phyloP scores from a whole-genome alignment of 2,888 invertebrate species.

The Hydrotaea cyrtoneurina region DNA sequence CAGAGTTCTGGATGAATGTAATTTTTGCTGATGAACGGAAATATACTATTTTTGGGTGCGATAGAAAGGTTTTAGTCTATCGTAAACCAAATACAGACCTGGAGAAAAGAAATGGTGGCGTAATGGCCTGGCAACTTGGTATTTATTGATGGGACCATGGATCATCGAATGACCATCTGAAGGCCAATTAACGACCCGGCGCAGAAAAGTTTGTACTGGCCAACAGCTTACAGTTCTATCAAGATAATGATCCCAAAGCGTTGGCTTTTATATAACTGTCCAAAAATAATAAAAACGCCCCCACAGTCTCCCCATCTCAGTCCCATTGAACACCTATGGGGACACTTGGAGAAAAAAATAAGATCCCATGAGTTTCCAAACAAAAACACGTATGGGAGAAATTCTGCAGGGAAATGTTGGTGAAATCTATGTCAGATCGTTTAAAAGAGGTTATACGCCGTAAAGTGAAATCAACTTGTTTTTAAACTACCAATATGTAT shows the following conservation, averaged over 20 bases:
- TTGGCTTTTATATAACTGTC: conserved; percentile 3
- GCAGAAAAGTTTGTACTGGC: background rate
- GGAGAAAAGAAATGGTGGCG: conserved; percentile 32
- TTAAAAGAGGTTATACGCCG: no score
- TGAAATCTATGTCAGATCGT: no score
- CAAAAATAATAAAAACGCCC: conserved; percentile 37
- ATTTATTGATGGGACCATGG: conserved; percentile 10
- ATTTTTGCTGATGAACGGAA: no score
- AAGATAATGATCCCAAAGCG: conserved; percentile 3
- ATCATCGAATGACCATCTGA: conserved; percentile 15
- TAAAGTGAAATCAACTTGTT: no score
- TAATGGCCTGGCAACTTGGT: background rate
- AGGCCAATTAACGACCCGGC: background rate
- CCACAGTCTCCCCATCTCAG: conserved; percentile 2
- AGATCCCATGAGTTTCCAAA: no score
- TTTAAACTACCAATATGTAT: background rate
- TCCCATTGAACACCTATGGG: conserved; percentile 25
- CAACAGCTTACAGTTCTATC: background rate
- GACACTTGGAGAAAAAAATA: conserved; percentile 6
- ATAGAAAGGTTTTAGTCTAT: conserved; percentile 18
- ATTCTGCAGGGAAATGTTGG: conserved; percentile 6
- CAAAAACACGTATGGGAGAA: background rate
- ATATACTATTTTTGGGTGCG: background rate
- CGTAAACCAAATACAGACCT: conserved; percentile 6
- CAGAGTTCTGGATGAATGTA: background rate